Conservation (phyloP, 2,888 invertebrate species). For the Aphidoletes aphidimyza region DNA sequence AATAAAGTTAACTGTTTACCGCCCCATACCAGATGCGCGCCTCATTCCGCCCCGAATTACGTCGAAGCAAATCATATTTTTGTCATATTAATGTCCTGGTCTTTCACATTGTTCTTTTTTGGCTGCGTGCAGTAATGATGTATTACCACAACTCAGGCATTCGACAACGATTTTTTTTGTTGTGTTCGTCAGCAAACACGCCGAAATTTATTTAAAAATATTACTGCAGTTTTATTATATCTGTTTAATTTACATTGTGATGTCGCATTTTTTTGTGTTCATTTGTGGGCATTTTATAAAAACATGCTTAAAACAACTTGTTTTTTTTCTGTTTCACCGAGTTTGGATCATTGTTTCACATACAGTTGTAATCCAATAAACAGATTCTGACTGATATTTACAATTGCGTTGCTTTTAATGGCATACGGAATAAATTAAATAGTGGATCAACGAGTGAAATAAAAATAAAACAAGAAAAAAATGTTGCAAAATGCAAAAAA, state of each 20-base stretch:
- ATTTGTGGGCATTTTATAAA: conserved; percentile 2
- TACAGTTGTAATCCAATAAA: neutral
- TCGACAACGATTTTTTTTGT: neutral
- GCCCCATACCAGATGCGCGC: conserved; percentile 42
- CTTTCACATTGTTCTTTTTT: neutral
- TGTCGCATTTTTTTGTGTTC: neutral
- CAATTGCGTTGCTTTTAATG: neutral
- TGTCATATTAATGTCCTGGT: conserved; percentile 27
- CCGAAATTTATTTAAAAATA: neutral
- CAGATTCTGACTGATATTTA: conserved; percentile 41
- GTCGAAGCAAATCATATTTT: conserved; percentile 43
- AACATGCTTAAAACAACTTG: neutral
- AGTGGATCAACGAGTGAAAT: neutral
- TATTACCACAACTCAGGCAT: neutral
- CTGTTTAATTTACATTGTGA: conserved; percentile 31
- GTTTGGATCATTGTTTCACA: conserved; percentile 37
- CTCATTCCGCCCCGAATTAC: neutral
- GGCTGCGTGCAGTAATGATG: neutral
- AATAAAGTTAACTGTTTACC: conserved; percentile 45
- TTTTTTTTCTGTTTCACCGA: too few relatives aligned
- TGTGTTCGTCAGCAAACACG: neutral
- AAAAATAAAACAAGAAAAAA: neutral
- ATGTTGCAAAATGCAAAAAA: neutral
- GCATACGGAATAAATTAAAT: neutral
- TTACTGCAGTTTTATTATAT: conserved; percentile 7